Evolutionary conservation across 2,797 vertebrate species (phyloP), one percentile per base, ranked within the genome.

Genomic region (Emydoidea blandingii): DNA sequence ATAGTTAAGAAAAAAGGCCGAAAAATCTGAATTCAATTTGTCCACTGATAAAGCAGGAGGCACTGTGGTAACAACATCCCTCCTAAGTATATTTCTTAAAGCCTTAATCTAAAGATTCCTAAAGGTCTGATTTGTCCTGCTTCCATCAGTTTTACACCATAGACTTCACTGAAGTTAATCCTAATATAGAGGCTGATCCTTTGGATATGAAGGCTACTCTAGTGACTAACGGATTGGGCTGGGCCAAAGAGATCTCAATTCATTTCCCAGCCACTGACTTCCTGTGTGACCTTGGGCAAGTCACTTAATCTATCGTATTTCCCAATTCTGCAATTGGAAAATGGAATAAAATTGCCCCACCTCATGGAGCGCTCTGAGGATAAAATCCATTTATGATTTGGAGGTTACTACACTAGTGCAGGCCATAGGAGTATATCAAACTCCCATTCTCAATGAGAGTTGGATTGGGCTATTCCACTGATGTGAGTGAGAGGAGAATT

Each of bases 81-180:
- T 31, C 52, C 31, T 65, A 65, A n/a, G 62, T n/a, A n/a, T 65
- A 27, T 44, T 86, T 87, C 81, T 59, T 83, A 91, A 90, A n/a
- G 18, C 16, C 44, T 31, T 88, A 19, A 3, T 47, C 57, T 80
- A 87, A 94, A 85, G 78, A 49, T 29, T 82, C 2, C 1, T 21
- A 47, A 34, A 0, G 1, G 8, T 59, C 14, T 82, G 79, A 37
- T 37, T 10, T 12, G 47, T 49, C n/a, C 81, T 31, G 62, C 72
- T 11, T 72, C 12, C 47, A 44, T 74, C 72, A 12, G 25, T 74
- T 37, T 15, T 62, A 81, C 6, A 59, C 16, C 25, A 74, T 14
- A 74, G 72, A 74, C 41, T 74, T 74, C 37, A 25, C 0, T 2
- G 3, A 65, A 57, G 15, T 41, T 80, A 14, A 44, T 92, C 56